These are phyloP conservation scores for Crocodylus rhombifer DNA, from an alignment of 2,797 vertebrate species.

Conservation along the genomic window DNA sequence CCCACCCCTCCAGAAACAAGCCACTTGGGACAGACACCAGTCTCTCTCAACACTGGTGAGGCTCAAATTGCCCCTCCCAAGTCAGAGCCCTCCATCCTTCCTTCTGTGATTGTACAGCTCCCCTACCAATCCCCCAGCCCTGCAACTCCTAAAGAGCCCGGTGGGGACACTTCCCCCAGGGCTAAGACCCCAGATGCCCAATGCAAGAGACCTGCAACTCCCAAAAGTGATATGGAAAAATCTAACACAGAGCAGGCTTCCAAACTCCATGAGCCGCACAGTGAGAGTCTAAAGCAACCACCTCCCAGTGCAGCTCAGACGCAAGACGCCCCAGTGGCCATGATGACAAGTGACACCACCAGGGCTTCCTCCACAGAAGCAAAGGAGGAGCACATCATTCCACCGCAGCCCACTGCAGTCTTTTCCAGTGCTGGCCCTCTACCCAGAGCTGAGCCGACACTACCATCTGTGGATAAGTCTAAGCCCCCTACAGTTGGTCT, in stretches of 20 bases:
- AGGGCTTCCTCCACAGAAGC: background rate
- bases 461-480: rapidly evolving
- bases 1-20: background rate
- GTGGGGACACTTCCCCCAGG: background rate
- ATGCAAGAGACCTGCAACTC: conserved; percentile 36
- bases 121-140: background rate
- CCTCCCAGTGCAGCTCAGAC: background rate
- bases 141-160: background rate
- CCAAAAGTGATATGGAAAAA: background rate
- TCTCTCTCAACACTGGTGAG: background rate
- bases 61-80: background rate
- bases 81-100: background rate
- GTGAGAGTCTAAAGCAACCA: background rate
- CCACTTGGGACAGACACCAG: background rate
- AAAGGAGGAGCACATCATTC: background rate
- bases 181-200: background rate
- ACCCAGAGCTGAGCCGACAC: background rate
- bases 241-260: background rate
- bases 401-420: background rate
- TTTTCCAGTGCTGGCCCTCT: background rate
- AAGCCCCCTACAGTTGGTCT: conserved; percentile 74
- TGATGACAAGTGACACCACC: background rate
- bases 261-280: background rate
- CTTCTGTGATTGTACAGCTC: background rate
- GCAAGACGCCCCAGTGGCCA: background rate